Conservation (phyloP, 2,113 vertebrate species). For the Phylloscopus trochiloides region DNA sequence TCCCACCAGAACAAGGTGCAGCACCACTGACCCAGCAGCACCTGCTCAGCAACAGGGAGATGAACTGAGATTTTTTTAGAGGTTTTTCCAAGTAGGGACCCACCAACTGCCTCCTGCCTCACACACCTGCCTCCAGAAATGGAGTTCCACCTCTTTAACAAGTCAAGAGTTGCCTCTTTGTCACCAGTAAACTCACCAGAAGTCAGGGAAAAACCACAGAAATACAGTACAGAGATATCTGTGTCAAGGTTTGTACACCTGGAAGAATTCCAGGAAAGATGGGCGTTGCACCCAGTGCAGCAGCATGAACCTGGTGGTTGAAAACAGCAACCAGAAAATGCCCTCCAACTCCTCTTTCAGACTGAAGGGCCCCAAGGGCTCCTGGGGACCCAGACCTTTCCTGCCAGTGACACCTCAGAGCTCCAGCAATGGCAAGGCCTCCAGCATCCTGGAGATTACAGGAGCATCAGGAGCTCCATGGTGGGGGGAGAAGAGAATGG, state of each 20-base stretch:
- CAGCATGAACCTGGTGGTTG: not conserved
- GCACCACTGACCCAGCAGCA: not conserved
- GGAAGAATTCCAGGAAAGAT: not conserved
- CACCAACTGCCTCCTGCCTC: not conserved
- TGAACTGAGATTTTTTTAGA: not conserved
- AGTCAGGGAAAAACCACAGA: not conserved
- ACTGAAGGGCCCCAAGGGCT: not conserved
- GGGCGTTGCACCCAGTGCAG: constrained; percentile 1
- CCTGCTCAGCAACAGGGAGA: not conserved
- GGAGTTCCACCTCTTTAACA: not conserved
- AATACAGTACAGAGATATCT: constrained; percentile 19
- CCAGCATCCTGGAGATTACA: not conserved
- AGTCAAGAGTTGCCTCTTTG: not conserved
- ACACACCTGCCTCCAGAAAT: not conserved
- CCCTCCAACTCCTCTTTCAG: not conserved
- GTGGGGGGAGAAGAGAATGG: not conserved
- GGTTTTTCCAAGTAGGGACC: not conserved
- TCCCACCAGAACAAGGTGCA: not conserved
- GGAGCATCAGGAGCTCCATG: not conserved
- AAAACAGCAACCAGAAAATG: not conserved
- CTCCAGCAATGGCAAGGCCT: not conserved
- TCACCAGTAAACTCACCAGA: not conserved
- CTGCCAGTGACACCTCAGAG: not conserved
- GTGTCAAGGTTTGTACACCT: not conserved
- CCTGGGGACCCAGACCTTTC: not conserved